Conservation (phyloP, 2,888 invertebrate species). For the Caenorhabditis sp. region DNA sequence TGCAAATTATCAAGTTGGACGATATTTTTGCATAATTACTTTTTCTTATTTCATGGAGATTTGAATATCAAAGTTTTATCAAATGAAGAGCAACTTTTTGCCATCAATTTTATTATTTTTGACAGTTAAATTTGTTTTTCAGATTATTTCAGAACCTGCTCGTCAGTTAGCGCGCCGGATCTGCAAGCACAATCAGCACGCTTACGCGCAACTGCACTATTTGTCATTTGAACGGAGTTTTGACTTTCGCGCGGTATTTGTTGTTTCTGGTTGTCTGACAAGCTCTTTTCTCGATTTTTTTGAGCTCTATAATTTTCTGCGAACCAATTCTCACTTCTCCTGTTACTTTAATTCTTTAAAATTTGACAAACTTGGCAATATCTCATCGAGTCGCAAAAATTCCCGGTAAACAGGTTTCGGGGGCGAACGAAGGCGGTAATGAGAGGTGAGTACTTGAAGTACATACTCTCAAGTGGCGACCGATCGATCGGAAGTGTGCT, state of each 20-base stretch:
- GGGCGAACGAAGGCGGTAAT: conserved; percentile 39
- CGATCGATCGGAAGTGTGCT: conserved; percentile 46
- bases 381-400: not conserved
- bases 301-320: not conserved
- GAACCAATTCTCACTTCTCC: not conserved
- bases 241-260: conserved; percentile 14
- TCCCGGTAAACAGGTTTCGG: conserved; percentile 31
- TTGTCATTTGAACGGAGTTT: conserved; percentile 12
- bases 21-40: too few species aligned
- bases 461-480: conserved; percentile 51
- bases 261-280: not conserved
- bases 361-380: not conserved
- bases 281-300: not conserved
- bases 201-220: conserved; percentile 28
- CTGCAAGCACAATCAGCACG: conserved; percentile 16
- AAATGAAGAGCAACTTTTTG: too few species aligned
- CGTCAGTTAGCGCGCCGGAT: not conserved
- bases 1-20: too few species aligned
- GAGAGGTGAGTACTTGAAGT: conserved; percentile 50
- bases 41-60: too few species aligned
- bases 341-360: not conserved
- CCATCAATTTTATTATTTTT: too few species aligned
- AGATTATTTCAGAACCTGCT: too few species aligned
- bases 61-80: too few species aligned
- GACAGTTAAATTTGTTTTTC: too few species aligned